Conservation (phyloP, 92 coral and sea anemone species). For the Parazoanthus atlanticus region DNA sequence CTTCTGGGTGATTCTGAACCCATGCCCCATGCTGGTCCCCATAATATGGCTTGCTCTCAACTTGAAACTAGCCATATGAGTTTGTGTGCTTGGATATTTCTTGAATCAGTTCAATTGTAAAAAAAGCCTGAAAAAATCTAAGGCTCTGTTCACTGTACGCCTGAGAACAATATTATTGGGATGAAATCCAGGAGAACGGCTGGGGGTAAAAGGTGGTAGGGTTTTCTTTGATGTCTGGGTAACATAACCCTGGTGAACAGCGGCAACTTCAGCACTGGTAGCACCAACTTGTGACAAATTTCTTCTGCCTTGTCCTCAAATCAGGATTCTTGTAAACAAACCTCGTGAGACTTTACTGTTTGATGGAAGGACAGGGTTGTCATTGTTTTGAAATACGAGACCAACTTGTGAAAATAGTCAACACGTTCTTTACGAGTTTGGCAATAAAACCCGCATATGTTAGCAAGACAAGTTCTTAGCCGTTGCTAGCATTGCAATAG, state of each 20-base stretch:
- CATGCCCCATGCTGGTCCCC: slow-evolving; percentile 45
- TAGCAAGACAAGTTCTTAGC: too few species aligned
- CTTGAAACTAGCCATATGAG: slow-evolving; percentile 2
- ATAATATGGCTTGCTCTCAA: slow-evolving; percentile 29
- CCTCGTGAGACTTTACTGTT: too few species aligned
- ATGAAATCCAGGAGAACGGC: slow-evolving; percentile 15
- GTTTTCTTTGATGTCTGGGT: not conserved
- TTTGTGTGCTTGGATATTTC: slow-evolving; percentile 30
- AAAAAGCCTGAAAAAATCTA: not conserved
- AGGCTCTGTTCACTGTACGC: not conserved
- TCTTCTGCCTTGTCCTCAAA: not conserved
- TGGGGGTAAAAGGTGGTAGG: slow-evolving; percentile 22
- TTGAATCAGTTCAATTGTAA: slow-evolving; percentile 16
- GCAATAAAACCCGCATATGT: too few species aligned
- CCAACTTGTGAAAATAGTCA: too few species aligned
- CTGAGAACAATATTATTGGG: not conserved
- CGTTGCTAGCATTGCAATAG: too few species aligned
- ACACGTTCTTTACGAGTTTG: too few species aligned
- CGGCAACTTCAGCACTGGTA: not conserved
- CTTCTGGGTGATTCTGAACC: slow-evolving; percentile 57
- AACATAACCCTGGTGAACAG: too few species aligned
- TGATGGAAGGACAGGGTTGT: too few species aligned
- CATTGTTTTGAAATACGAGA: too few species aligned
- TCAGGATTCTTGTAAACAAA: too few species aligned
- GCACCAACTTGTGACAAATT: not conserved